phyloP scores from a whole-genome alignment of 2,797 vertebrate species.

The Scarus forsteni region DNA sequence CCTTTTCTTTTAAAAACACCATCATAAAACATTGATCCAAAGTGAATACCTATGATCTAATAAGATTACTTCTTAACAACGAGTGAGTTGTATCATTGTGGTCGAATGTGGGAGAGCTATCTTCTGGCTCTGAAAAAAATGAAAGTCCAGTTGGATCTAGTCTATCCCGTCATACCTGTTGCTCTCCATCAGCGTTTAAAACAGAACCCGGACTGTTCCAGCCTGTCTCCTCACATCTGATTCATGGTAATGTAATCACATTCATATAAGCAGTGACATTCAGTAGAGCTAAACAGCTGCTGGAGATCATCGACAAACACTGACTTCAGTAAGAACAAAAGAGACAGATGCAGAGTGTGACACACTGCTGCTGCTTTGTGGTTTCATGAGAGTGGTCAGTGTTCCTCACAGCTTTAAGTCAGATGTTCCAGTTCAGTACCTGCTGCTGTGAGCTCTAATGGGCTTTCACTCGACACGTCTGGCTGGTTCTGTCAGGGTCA shows the following conservation, averaged over 20 bases:
- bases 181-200: not conserved
- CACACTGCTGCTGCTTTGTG: conserved; percentile 8
- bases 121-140: conserved; percentile 19
- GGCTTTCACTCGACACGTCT: conserved; percentile 52
- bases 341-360: conserved; percentile 29
- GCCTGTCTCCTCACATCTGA: conserved; percentile 11
- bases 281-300: conserved; percentile 41
- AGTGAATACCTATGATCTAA: no score
- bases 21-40: no score
- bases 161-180: not conserved
- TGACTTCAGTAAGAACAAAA: not conserved
- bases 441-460: conserved; percentile 27
- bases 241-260: conserved; percentile 33
- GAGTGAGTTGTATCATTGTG: conserved; percentile 10
- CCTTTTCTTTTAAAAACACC: no score
- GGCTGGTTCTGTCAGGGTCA: conserved; percentile 50
- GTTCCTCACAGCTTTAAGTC: conserved; percentile 11
- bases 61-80: not conserved
- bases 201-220: not conserved
- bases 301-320: conserved; percentile 21
- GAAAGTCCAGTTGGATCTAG: not conserved
- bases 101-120: not conserved
- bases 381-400: conserved; percentile 9
- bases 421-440: conserved; percentile 31
- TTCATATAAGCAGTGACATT: conserved; percentile 10